Evolutionary conservation across 2,797 vertebrate genomes (phyloP).

Genomic region (Enteromius afrohamiltoni): DNA sequence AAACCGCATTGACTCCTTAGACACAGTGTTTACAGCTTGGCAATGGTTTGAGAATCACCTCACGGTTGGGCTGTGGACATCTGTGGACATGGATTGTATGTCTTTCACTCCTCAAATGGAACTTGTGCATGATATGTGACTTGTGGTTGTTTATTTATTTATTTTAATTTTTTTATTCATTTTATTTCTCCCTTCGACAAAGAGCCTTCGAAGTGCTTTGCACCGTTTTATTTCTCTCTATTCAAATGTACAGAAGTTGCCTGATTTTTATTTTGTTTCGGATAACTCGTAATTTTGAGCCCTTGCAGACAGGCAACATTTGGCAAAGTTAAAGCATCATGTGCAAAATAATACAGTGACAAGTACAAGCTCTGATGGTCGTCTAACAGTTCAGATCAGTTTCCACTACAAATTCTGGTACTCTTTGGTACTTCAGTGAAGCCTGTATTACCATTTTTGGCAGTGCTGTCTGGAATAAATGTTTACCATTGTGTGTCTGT

Average conservation of each 20-base stretch:
- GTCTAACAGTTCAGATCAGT: slow-evolving; percentile 59
- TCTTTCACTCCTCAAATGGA: slow-evolving; percentile 47
- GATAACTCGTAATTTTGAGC: slow-evolving; percentile 79
- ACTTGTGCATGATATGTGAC: slow-evolving; percentile 60
- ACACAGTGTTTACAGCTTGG: slow-evolving; percentile 36
- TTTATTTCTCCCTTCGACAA: slow-evolving; percentile 47
- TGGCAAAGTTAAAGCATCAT: slow-evolving; percentile 91
- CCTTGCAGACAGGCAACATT: slow-evolving; percentile 97
- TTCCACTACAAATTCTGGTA: slow-evolving; percentile 33
- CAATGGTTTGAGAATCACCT: slow-evolving; percentile 19
- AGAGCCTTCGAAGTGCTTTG: slow-evolving; percentile 44
- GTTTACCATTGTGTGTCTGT: slow-evolving; percentile 93
- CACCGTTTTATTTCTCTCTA: slow-evolving; percentile 48
- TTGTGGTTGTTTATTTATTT: slow-evolving; percentile 29
- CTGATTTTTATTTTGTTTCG: slow-evolving; percentile 77
- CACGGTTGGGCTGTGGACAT: slow-evolving; percentile 32
- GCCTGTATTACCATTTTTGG: slow-evolving; percentile 75
- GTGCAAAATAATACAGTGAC: slow-evolving; percentile 64
- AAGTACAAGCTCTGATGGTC: slow-evolving; percentile 47
- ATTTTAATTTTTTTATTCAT: not conserved
- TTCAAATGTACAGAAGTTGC: slow-evolving; percentile 68
- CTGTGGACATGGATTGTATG: slow-evolving; percentile 43
- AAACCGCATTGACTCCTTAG: slow-evolving; percentile 9
- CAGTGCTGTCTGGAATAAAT: slow-evolving; percentile 76
- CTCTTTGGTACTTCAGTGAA: slow-evolving; percentile 59